Percentiles rank a stretch among this genome's conserved stretches.
These are phyloP conservation scores for Lophura nycthemera DNA, from an alignment of 2,113 vertebrate species.

Conservation along the genomic window DNA sequence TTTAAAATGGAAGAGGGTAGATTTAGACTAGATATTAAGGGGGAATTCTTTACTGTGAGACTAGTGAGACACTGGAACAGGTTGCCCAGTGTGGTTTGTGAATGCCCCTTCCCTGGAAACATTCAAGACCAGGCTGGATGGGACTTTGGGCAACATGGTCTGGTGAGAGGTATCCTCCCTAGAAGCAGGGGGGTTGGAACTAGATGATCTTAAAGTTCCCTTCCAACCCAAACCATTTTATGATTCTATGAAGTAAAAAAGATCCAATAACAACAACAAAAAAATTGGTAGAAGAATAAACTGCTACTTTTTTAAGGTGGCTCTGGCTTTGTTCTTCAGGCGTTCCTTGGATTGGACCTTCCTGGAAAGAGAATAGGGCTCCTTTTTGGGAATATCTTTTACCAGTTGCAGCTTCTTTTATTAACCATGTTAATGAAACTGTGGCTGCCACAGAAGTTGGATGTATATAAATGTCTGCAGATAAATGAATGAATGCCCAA, in stretches of 20 bases:
- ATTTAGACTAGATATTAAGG: no score
- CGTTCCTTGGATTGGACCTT: not conserved
- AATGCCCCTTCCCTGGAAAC: no score
- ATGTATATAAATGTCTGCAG: not conserved
- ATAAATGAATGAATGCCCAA: not conserved
- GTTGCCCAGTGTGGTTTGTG: no score
- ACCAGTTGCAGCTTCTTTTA: not conserved
- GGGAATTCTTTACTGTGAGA: no score
- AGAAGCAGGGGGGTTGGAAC: no score
- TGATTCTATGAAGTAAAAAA: not conserved
- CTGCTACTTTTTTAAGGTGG: not conserved
- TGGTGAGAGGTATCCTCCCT: no score
- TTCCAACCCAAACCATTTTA: no score
- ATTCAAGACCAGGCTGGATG: no score
- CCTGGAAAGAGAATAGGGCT: not conserved
- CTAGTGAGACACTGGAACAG: no score
- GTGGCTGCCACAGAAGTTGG: not conserved
- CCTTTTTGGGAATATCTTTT: not conserved
- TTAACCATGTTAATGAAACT: not conserved
- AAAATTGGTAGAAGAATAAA: not conserved
- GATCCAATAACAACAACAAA: not conserved
- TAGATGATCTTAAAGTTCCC: no score
- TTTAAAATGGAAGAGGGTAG: no score
- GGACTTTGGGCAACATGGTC: no score
- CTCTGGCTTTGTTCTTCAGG: not conserved